These are phyloP conservation scores for Trypoxylus dichotomus DNA, from an alignment of 1,140 invertebrate species.

Conservation along the genomic window DNA sequence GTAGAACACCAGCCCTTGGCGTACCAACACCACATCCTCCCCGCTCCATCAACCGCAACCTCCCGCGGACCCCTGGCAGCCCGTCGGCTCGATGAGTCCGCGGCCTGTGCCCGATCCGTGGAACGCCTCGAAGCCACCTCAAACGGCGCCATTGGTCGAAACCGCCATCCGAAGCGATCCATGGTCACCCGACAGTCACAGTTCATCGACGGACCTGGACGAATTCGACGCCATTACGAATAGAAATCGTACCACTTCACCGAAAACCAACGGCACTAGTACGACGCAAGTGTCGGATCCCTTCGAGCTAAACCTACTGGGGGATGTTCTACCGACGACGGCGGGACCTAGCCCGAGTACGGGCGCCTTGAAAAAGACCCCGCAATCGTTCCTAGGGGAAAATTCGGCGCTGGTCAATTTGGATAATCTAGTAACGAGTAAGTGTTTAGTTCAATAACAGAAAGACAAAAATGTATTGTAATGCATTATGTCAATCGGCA, in stretches of 20 bases:
- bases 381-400: constrained; percentile 90
- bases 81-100: constrained; percentile 28
- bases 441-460: too few species aligned
- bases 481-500: too few species aligned
- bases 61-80: constrained; percentile 39
- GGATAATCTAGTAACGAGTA: constrained; percentile 83
- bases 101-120: constrained; percentile 61
- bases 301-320: constrained; percentile 69
- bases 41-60: constrained; percentile 33
- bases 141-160: constrained; percentile 21
- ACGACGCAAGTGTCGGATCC: constrained; percentile 59
- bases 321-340: constrained; percentile 57
- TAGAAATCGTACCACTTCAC: constrained; percentile 58
- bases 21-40: constrained; percentile 38
- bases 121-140: constrained; percentile 49
- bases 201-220: constrained; percentile 73
- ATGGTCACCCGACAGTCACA: constrained; percentile 53
- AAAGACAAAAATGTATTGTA: too few species aligned
- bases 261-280: constrained; percentile 50
- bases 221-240: constrained; percentile 84
- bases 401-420: constrained; percentile 93
- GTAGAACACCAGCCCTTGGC: constrained; percentile 40
- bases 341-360: constrained; percentile 49
- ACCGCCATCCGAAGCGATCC: constrained; percentile 40
- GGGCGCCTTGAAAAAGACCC: constrained; percentile 76